Evolutionary conservation across 2,888 invertebrate species (phyloP).

Genomic region (Callinectes sapidus): DNA sequence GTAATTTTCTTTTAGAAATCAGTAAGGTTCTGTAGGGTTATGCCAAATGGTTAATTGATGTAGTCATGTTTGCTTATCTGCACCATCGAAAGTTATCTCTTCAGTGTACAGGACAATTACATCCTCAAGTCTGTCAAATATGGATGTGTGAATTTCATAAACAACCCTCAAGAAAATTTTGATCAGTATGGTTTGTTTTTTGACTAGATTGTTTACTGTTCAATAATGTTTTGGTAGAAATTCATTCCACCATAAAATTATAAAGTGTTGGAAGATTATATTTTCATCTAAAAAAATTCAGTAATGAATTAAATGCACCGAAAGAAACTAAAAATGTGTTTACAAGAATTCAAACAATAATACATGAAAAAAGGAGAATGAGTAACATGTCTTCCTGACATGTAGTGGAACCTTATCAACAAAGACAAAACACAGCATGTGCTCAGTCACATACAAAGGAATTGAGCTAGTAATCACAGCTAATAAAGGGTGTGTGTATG

Average conservation of each 20-base stretch:
- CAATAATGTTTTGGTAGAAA: background rate
- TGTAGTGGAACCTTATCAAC: background rate
- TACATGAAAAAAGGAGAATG: too few species aligned
- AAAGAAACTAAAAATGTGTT: background rate
- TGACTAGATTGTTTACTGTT: background rate
- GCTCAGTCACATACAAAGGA: conserved; percentile 36
- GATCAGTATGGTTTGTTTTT: background rate
- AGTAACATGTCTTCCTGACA: background rate
- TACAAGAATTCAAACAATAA: too few species aligned
- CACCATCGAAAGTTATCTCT: background rate
- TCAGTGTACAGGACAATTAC: background rate
- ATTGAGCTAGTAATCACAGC: conserved; percentile 14
- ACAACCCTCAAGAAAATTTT: background rate
- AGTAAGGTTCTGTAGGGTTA: background rate
- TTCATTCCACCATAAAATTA: background rate
- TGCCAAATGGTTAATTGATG: background rate
- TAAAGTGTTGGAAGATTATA: background rate
- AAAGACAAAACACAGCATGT: background rate
- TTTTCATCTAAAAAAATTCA: background rate
- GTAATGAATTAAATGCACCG: background rate
- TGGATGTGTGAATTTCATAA: background rate
- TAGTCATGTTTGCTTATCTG: background rate
- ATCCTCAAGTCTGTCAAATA: background rate
- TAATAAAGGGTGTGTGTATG: conserved; percentile 41
- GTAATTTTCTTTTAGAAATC: background rate